These are phyloP conservation scores for Riparia riparia DNA, from an alignment of 2,113 vertebrate genomes.

Conservation along the genomic window DNA sequence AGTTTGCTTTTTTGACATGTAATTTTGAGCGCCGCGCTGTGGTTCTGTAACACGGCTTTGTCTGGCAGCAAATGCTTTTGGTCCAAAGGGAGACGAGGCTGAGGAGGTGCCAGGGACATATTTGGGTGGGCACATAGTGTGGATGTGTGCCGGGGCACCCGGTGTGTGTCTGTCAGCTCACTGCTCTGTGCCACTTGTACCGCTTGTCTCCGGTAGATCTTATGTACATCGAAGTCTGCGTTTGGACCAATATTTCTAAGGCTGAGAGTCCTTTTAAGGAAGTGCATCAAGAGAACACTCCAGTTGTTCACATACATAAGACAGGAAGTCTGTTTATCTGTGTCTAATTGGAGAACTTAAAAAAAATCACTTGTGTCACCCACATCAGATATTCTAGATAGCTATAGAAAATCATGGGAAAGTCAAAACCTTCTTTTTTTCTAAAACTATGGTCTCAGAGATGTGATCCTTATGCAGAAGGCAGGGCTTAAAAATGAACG, in stretches of 20 bases:
- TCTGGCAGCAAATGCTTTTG: not conserved
- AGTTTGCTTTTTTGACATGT: rapidly evolving
- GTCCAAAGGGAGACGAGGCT: not conserved
- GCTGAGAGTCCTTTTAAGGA: not conserved
- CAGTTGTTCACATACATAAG: rapidly evolving
- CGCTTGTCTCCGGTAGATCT: not conserved
- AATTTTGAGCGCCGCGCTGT: not conserved
- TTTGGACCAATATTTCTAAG: not conserved
- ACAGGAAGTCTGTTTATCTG: not conserved
- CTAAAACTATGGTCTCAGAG: not conserved
- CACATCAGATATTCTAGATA: not conserved
- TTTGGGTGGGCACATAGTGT: rapidly evolving
- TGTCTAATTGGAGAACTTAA: not conserved
- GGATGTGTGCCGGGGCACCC: not conserved
- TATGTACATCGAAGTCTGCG: rapidly evolving
- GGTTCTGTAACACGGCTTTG: not conserved
- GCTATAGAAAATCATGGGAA: not conserved
- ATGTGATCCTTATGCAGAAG: not conserved
- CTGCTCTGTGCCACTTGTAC: too few species aligned
- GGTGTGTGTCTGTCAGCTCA: not conserved
- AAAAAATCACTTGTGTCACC: not conserved
- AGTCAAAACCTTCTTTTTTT: not conserved
- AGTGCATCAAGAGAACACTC: not conserved
- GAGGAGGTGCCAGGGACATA: rapidly evolving
- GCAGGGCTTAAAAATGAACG: not conserved